Conservation (phyloP, 2,888 invertebrate species). For the Thyatira batis region DNA sequence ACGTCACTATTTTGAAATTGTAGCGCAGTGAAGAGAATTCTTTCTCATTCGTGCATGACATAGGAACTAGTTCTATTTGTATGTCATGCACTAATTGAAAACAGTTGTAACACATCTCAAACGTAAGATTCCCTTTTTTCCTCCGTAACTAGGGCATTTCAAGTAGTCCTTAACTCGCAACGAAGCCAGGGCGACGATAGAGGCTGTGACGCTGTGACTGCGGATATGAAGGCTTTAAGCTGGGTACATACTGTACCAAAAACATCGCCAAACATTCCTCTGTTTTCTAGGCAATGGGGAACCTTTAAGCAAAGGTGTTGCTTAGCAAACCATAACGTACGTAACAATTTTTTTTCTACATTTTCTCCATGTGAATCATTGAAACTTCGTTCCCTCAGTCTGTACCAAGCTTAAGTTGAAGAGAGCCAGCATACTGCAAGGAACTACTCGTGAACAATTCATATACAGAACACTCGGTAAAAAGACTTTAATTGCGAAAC, state of each 20-base stretch:
- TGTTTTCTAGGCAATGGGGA: no score
- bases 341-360: neutral
- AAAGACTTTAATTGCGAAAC: slow-evolving; percentile 43
- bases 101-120: slow-evolving; percentile 18
- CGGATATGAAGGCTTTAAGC: neutral
- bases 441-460: slow-evolving; percentile 42
- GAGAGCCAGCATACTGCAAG: slow-evolving; percentile 17
- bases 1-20: no score
- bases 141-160: slow-evolving; percentile 39
- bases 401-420: slow-evolving; percentile 5
- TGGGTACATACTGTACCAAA: neutral
- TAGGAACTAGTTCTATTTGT: neutral
- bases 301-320: no score
- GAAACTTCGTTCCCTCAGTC: neutral
- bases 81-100: neutral
- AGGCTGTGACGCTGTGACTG: neutral
- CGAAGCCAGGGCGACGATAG: slow-evolving; percentile 16
- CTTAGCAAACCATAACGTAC: neutral
- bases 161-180: slow-evolving; percentile 40
- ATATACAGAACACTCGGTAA: slow-evolving; percentile 34
- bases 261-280: neutral
- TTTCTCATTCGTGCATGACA: neutral
- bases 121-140: slow-evolving; percentile 29
- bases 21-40: no score
- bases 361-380: neutral